Evolutionary conservation across 64 coral and sea anemone genomes (phyloP), one percentile per base, ranked within the genome.

Genomic region (Actinia tenebrosa): DNA sequence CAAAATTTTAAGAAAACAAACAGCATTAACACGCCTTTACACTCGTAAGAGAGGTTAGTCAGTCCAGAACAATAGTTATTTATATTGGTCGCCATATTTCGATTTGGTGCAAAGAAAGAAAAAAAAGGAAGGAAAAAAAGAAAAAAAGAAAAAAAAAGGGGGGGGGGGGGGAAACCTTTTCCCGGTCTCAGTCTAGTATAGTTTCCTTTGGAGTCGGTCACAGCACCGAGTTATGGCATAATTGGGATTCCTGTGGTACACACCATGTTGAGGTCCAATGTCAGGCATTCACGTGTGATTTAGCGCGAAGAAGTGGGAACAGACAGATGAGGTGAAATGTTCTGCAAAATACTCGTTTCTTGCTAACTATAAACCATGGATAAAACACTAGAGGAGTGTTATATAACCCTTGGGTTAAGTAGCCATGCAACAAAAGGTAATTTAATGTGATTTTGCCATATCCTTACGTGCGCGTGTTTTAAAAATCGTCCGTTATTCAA

Each of bases 351-450:
- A 66, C 63, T 42, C 23, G 16, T 19, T 47, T 79, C 16, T 14
- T 79, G 9, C 77, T 16, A 17, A 43, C 82, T 37, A 37, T 60
- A 46, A 56, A 22, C 23, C 44, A 84, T 84, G 82, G 53, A 60
- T 15, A 84, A 84, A 84, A 84, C 82, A 56, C 53, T 84, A 84
- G 23, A 56, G 53, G 13, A 84, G 56, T 84, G 82, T 60, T 84
- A 84, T 30, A 20, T 59, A 60, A 56, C 50, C 47, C 82, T 84
- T 60, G 82, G 82, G 18, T 26, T 84, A 13, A 27, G 22, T 27
- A 26, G 18, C 23, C 53, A 84, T 20, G 53, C 82, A 10, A 84
- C 82, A 3, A 27, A 47, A 60, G 82, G 82, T 84, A 54, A 56
- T 60, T 46, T 46, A n/a, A 59, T 59, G 2, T 54, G 1, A 60